Conservation (phyloP, 2,888 invertebrate genomes). For the Macrophya annulata region DNA sequence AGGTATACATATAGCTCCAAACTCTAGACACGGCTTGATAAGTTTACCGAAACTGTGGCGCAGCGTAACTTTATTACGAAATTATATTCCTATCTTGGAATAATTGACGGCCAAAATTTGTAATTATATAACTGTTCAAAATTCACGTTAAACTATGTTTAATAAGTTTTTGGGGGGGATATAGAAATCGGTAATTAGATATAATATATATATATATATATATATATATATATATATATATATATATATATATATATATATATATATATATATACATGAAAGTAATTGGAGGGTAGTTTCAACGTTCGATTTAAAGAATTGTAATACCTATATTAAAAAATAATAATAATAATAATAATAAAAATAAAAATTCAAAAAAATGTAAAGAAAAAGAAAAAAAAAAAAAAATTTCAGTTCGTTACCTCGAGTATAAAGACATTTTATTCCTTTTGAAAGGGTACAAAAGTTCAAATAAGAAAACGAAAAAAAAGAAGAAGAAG, state of each 20-base stretch:
- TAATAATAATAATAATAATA: too few species aligned
- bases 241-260: too few species aligned
- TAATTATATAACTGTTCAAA: slow-evolving; percentile 2
- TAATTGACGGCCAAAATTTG: not conserved
- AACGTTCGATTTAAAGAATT: not conserved
- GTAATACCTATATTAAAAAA: too few species aligned
- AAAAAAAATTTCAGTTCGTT: not conserved
- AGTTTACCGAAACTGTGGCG: not conserved
- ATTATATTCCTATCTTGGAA: slow-evolving; percentile 9
- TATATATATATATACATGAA: too few species aligned
- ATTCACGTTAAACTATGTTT: slow-evolving; percentile 5
- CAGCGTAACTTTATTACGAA: not conserved
- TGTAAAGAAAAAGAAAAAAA: not conserved
- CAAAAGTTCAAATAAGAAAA: not conserved
- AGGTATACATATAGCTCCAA: not conserved
- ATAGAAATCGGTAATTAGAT: not conserved
- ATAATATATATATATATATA: too few species aligned
- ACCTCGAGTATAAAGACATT: not conserved
- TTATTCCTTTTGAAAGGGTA: not conserved
- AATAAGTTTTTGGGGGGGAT: not conserved
- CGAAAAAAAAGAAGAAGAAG: not conserved
- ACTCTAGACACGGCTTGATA: not conserved
- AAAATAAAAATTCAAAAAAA: not conserved
- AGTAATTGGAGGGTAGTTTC: not conserved
- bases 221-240: too few species aligned